A percentile compares a stretch with the other conserved stretches of the same genome.
Evolutionary conservation across 2,888 invertebrate species (phyloP).

Genomic region (Pyrrhia umbra): DNA sequence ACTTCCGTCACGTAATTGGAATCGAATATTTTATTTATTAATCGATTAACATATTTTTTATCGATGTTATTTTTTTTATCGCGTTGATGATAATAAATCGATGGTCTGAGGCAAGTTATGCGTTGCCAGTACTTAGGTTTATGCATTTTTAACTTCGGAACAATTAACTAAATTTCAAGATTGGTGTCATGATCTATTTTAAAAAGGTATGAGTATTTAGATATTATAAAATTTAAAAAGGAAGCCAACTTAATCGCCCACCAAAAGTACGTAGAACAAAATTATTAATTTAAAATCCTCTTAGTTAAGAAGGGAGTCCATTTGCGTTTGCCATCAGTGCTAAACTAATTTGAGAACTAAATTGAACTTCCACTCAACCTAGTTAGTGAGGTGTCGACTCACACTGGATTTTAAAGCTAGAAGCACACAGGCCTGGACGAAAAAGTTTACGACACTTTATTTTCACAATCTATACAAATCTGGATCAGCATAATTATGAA

Average conservation of each 20-base stretch:
- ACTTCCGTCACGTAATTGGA: slow-evolving; percentile 49
- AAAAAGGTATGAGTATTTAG: too few species aligned
- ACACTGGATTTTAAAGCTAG: slow-evolving; percentile 42
- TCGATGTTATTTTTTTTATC: slow-evolving; percentile 26
- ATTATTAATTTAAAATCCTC: slow-evolving; percentile 42
- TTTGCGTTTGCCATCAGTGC: slow-evolving; percentile 64
- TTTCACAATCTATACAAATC: background rate
- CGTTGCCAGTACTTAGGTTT: background rate
- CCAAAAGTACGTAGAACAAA: slow-evolving; percentile 3
- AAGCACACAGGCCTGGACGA: slow-evolving; percentile 24
- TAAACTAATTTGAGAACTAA: slow-evolving; percentile 75
- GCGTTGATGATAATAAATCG: slow-evolving; percentile 1
- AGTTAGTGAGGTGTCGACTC: slow-evolving; percentile 69
- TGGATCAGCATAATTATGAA: background rate
- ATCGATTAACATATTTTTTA: slow-evolving; percentile 33
- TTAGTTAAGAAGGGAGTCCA: slow-evolving; percentile 42
- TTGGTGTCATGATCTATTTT: too few species aligned
- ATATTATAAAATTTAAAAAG: too few species aligned
- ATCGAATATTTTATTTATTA: slow-evolving; percentile 43
- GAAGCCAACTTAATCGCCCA: too few species aligned
- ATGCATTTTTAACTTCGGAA: background rate
- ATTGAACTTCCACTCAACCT: slow-evolving; percentile 77
- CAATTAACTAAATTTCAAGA: background rate
- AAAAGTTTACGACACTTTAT: background rate
- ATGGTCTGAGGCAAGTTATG: slow-evolving; percentile 1